Evolutionary conservation across 1,140 invertebrate species (phyloP).

Genomic region (Pseudoatta argentina): DNA sequence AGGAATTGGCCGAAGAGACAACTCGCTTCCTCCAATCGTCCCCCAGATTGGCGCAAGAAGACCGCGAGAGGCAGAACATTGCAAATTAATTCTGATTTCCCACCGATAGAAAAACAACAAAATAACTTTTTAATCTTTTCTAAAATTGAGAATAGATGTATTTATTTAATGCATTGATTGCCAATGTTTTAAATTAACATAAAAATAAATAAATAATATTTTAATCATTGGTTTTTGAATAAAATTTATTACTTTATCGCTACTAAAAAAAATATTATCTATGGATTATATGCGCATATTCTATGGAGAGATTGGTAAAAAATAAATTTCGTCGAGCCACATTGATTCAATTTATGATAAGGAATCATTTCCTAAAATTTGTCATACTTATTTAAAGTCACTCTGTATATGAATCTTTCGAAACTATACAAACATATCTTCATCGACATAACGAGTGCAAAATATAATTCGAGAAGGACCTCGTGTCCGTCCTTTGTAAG

Average conservation of each 20-base stretch:
- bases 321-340: background rate
- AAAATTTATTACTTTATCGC: background rate
- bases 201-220: background rate
- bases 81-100: conserved; percentile 8
- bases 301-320: background rate
- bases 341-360: background rate
- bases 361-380: background rate
- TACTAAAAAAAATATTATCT: conserved; percentile 15
- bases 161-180: background rate
- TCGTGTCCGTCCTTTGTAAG: background rate
- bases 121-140: background rate
- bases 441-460: background rate
- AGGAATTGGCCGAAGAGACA: conserved; percentile 41
- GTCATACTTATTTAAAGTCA: too few relatives aligned
- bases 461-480: background rate
- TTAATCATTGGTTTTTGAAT: conserved; percentile 13
- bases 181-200: background rate
- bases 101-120: background rate
- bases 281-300: background rate
- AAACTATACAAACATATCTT: background rate
- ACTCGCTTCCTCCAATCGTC: background rate
- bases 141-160: background rate
- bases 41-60: background rate
- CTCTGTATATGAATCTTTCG: background rate
- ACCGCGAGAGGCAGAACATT: background rate